Conservation (phyloP, 2,888 invertebrate genomes). For the Heliconius hortense region DNA sequence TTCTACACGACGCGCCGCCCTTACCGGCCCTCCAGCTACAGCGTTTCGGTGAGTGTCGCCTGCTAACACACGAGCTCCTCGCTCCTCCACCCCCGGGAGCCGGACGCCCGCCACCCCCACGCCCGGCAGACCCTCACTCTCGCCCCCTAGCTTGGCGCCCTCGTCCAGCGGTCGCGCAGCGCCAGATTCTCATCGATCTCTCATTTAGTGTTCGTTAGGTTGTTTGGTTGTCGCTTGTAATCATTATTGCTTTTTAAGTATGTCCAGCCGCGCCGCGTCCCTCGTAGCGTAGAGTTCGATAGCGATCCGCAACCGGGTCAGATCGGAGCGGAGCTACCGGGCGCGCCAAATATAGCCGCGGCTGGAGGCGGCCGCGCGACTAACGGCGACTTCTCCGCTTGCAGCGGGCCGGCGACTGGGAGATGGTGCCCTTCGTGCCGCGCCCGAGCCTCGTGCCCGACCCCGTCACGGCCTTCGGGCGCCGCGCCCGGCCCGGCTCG, state of each 20-base stretch:
- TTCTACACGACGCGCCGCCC: constrained; percentile 95
- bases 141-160: constrained; percentile 50
- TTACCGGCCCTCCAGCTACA: constrained; percentile 89
- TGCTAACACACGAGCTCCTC: constrained; percentile 67
- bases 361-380: constrained; percentile 72
- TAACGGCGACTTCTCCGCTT: constrained; percentile 83
- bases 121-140: constrained; percentile 53
- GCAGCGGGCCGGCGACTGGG: constrained; percentile 93
- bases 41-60: constrained; percentile 86
- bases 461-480: constrained; percentile 92
- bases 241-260: constrained; percentile 68
- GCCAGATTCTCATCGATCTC: constrained; percentile 3
- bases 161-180: constrained; percentile 37
- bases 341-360: constrained; percentile 83
- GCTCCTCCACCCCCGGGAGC: constrained; percentile 74
- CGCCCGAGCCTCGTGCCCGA: constrained; percentile 92
- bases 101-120: constrained; percentile 70
- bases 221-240: constrained; percentile 61
- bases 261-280: constrained; percentile 42
- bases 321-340: constrained; percentile 70
- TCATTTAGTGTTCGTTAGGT: constrained; percentile 43
- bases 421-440: constrained; percentile 93
- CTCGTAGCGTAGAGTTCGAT: constrained; percentile 46
- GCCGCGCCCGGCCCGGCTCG: constrained; percentile 79
- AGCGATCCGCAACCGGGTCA: constrained; percentile 72